Percentiles rank a stretch among this genome's conserved stretches.
Conservation (phyloP, 1,140 invertebrate species). For the Ptiloglossa arizonensis region DNA sequence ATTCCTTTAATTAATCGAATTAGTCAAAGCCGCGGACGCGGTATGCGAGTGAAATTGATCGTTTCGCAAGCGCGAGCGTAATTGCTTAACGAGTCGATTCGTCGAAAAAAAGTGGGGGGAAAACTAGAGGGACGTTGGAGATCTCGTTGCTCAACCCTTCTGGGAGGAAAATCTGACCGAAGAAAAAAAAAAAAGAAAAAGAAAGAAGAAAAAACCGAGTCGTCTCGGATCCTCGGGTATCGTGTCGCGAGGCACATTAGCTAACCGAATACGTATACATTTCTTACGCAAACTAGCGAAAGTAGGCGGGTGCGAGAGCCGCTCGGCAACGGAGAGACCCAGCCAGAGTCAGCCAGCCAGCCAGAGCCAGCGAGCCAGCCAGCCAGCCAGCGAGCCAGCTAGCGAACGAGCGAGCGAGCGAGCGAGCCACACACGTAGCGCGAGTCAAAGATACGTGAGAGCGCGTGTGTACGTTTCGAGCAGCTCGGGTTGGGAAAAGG, state of each 20-base stretch:
- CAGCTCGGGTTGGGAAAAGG: slow-evolving; percentile 66
- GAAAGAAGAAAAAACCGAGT: slow-evolving; percentile 2
- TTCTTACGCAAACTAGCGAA: slow-evolving; percentile 79
- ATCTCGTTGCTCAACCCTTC: too few relatives aligned
- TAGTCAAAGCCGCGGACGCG: slow-evolving; percentile 3
- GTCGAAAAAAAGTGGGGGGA: not conserved
- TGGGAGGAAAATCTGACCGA: not conserved
- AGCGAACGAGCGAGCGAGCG: too few relatives aligned
- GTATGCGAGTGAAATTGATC: slow-evolving; percentile 15
- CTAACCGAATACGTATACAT: slow-evolving; percentile 66
- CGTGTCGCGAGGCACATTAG: slow-evolving; percentile 60
- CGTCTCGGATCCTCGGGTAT: slow-evolving; percentile 30
- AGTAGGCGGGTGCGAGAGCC: slow-evolving; percentile 71
- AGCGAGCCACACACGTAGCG: slow-evolving; percentile 30
- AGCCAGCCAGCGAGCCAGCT: slow-evolving; percentile 20
- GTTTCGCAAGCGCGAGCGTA: slow-evolving; percentile 13
- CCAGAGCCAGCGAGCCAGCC: slow-evolving; percentile 5
- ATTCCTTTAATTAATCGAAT: slow-evolving; percentile 14
- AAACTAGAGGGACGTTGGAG: not conserved
- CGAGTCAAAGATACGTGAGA: slow-evolving; percentile 31
- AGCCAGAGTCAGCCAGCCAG: slow-evolving; percentile 14
- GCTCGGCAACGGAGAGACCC: slow-evolving; percentile 39
- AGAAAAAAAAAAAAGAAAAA: too few relatives aligned
- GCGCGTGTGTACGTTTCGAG: slow-evolving; percentile 50
- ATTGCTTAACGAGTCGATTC: slow-evolving; percentile 5